Evolutionary conservation across 2,113 vertebrate genomes (phyloP).

Genomic region (Alethe diademata): DNA sequence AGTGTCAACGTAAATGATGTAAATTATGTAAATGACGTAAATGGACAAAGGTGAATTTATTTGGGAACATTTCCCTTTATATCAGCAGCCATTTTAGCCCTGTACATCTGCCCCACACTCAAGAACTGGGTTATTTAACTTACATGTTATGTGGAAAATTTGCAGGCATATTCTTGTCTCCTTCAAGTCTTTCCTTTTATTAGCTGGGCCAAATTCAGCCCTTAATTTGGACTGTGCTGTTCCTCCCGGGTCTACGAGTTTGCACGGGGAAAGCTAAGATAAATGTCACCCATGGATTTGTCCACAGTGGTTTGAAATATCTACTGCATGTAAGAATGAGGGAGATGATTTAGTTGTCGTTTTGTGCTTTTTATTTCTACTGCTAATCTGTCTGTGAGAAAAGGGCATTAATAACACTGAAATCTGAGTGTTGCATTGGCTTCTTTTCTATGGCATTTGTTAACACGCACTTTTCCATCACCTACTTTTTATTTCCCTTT

Average conservation of each 20-base stretch:
- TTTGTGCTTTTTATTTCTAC: background rate
- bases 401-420: background rate
- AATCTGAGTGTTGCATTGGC: background rate
- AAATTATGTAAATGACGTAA: background rate
- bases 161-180: background rate
- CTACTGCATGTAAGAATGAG: background rate
- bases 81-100: background rate
- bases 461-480: background rate
- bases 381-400: background rate
- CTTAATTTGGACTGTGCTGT: background rate
- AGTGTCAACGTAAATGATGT: background rate
- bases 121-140: background rate
- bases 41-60: background rate
- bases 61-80: background rate
- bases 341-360: background rate
- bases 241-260: background rate
- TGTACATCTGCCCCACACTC: background rate
- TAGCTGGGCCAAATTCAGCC: background rate
- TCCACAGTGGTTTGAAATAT: background rate
- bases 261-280: background rate
- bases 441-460: background rate
- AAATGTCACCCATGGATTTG: background rate
- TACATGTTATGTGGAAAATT: background rate
- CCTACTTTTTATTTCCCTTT: conserved; percentile 1
- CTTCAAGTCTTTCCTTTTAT: background rate